These are phyloP conservation scores for Columba janthina DNA, from an alignment of 2,113 vertebrate genomes.

Conservation along the genomic window DNA sequence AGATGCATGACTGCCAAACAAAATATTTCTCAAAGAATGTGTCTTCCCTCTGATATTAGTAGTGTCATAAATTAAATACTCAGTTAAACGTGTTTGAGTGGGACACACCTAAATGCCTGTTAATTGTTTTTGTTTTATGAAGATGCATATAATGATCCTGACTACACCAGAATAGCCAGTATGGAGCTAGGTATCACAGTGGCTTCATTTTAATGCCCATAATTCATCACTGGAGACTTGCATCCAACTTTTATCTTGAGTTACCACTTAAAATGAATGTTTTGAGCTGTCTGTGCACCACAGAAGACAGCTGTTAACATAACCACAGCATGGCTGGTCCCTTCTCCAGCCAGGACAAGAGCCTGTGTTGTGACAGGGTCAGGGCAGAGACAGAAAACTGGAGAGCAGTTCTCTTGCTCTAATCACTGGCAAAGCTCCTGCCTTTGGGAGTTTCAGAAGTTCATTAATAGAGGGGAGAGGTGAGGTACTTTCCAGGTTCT, in stretches of 20 bases:
- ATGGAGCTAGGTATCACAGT: not conserved
- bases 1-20: not conserved
- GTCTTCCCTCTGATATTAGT: not conserved
- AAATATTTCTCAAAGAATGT: not conserved
- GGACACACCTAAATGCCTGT: not conserved
- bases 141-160: not conserved
- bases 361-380: not conserved
- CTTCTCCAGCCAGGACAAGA: not conserved
- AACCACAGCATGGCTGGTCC: not conserved
- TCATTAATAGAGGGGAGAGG: not conserved
- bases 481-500: not conserved
- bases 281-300: not conserved
- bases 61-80: not conserved
- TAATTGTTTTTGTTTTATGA: not conserved
- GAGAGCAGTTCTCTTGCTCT: not conserved
- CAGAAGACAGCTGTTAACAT: not conserved
- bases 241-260: not conserved
- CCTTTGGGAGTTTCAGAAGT: not conserved
- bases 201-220: not conserved
- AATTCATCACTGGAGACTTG: not conserved
- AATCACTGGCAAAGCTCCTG: not conserved
- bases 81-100: not conserved
- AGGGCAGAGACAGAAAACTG: not conserved
- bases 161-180: not conserved
- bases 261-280: not conserved